These are phyloP conservation scores for Miichthys miiuy DNA, from an alignment of 2,797 vertebrate species.

Conservation along the genomic window DNA sequence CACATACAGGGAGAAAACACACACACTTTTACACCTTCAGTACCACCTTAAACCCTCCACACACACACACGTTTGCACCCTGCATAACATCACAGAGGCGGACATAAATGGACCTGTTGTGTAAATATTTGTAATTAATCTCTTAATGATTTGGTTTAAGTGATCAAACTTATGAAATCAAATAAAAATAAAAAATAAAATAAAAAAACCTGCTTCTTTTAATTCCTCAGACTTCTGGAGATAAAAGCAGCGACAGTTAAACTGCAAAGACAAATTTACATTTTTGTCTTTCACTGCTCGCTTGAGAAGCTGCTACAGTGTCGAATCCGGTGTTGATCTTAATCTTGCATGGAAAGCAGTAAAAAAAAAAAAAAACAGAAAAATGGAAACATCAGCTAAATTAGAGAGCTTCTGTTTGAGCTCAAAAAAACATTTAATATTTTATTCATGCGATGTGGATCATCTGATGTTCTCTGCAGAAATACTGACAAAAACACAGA, in stretches of 20 bases:
- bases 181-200: no score
- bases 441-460: conserved; percentile 59
- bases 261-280: conserved; percentile 39
- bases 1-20: conserved; percentile 50
- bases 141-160: background rate
- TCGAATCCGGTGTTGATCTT: conserved; percentile 23
- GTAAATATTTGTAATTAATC: background rate
- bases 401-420: conserved; percentile 57
- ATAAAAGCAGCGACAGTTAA: conserved; percentile 1
- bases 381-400: conserved; percentile 68
- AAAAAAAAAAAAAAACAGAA: conserved; percentile 27
- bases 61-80: background rate
- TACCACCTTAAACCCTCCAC: background rate
- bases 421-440: conserved; percentile 55
- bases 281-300: background rate
- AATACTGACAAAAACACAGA: conserved; percentile 9
- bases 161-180: background rate
- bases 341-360: conserved; percentile 54
- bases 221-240: background rate
- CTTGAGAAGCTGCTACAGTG: conserved; percentile 11
- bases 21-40: conserved; percentile 44
- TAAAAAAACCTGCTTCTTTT: background rate
- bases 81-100: background rate
- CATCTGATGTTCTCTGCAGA: conserved; percentile 24
- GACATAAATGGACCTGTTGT: background rate